A percentile compares a stretch with the other conserved stretches of the same genome.
Conservation (phyloP, 2,113 vertebrate genomes). For the Amphiprion percula region DNA sequence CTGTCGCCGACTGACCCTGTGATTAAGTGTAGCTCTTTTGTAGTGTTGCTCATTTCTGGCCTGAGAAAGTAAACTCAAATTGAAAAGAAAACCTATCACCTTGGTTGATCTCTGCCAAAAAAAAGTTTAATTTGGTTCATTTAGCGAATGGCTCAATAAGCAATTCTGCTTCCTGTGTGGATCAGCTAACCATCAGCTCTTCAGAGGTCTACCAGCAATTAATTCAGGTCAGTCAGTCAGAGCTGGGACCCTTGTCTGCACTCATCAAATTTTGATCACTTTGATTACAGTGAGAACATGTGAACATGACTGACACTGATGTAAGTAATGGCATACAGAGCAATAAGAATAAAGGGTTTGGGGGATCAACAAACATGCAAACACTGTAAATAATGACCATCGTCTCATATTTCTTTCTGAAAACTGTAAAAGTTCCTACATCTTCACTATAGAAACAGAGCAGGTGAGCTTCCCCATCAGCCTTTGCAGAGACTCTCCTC, state of each 20-base stretch:
- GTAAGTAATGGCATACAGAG: not conserved
- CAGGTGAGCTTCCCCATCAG: not conserved
- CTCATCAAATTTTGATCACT: not conserved
- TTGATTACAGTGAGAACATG: not conserved
- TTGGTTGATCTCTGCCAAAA: constrained; percentile 15
- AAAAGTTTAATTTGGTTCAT: constrained; percentile 24
- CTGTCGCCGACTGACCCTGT: not conserved
- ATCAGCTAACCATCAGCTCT: constrained; percentile 6
- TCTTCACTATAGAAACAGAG: not conserved
- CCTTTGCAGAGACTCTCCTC: constrained; percentile 21
- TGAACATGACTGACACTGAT: not conserved
- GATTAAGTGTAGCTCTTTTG: constrained; percentile 3
- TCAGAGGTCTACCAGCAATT: not conserved
- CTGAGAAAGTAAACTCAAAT: not conserved
- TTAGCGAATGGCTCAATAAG: constrained; percentile 12
- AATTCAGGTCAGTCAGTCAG: constrained; percentile 16
- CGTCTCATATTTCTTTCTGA: not conserved
- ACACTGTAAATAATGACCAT: not conserved
- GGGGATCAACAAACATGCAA: not conserved
- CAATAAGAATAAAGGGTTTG: not conserved
- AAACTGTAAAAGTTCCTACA: not conserved
- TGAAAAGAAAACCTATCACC: constrained; percentile 30
- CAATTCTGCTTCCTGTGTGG: constrained; percentile 2
- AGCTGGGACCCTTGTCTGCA: constrained; percentile 1
- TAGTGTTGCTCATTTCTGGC: not conserved